These are phyloP conservation scores for Xenopus petersii DNA, from an alignment of 2,797 vertebrate genomes.

Conservation along the genomic window DNA sequence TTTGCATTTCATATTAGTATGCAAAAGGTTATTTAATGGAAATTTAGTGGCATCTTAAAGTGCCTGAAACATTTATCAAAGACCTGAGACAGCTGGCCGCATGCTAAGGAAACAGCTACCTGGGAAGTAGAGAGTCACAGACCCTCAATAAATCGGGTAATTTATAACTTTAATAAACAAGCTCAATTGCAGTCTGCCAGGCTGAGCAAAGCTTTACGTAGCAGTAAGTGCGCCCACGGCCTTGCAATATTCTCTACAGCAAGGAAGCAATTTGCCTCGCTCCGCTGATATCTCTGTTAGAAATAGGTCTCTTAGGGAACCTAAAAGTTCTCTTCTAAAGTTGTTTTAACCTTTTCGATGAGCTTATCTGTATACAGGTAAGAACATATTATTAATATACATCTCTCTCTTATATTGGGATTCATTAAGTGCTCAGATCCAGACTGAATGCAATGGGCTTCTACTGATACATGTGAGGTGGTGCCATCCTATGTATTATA, in stretches of 20 bases:
- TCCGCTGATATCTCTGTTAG: not conserved
- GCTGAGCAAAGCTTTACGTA: conserved; percentile 4
- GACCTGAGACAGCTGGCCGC: not conserved
- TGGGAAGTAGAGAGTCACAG: not conserved
- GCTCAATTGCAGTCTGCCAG: conserved; percentile 15
- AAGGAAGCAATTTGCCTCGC: not conserved
- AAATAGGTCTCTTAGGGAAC: not conserved
- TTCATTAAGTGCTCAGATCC: too few relatives aligned
- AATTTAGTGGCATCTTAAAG: not conserved
- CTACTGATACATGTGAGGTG: too few relatives aligned
- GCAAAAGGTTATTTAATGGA: not conserved
- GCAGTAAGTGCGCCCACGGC: not conserved
- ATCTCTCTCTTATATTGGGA: too few relatives aligned
- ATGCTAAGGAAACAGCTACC: not conserved
- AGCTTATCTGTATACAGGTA: not conserved
- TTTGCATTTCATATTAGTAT: too few relatives aligned
- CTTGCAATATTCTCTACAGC: not conserved
- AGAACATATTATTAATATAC: not conserved
- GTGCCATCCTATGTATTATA: too few relatives aligned
- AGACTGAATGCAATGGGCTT: too few relatives aligned
- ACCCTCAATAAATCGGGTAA: conserved; percentile 18
- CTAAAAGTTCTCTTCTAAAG: not conserved
- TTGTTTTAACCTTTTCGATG: not conserved
- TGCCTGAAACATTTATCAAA: conserved; percentile 1
- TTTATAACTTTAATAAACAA: conserved; percentile 37